These are phyloP conservation scores for Morpho deidamia DNA, from an alignment of 2,888 invertebrate genomes.

Conservation along the genomic window DNA sequence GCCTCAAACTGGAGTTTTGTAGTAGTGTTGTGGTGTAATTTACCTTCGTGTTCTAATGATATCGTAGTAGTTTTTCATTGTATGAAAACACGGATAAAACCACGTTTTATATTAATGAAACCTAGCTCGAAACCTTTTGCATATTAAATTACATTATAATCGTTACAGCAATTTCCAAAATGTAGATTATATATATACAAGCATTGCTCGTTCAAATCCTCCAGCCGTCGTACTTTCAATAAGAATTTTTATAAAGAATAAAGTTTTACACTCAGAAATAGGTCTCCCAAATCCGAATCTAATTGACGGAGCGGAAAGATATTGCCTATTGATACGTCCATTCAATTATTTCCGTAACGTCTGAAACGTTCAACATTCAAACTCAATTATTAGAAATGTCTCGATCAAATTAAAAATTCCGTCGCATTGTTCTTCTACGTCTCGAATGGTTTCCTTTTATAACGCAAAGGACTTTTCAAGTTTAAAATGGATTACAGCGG, in stretches of 20 bases:
- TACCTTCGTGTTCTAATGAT: too few relatives aligned
- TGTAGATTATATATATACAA: too few relatives aligned
- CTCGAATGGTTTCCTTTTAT: conserved; percentile 8
- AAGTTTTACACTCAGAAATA: neutral
- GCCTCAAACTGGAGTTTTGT: too few relatives aligned
- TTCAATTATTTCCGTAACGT: conserved; percentile 4
- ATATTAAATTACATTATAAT: too few relatives aligned
- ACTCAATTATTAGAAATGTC: conserved; percentile 15
- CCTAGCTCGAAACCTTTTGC: too few relatives aligned
- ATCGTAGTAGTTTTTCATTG: too few relatives aligned
- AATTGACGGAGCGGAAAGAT: conserved; percentile 4
- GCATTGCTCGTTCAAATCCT: too few relatives aligned
- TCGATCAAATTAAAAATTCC: conserved; percentile 15
- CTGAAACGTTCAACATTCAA: conserved; percentile 5
- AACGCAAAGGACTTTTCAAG: conserved; percentile 9
- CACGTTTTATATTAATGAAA: too few relatives aligned
- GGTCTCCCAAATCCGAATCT: neutral
- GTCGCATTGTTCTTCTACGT: conserved; percentile 13
- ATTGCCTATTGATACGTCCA: conserved; percentile 1
- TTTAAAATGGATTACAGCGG: conserved; percentile 15
- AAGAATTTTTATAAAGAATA: neutral
- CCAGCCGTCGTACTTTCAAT: too few relatives aligned
- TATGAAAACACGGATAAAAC: too few relatives aligned
- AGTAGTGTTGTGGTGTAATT: too few relatives aligned
- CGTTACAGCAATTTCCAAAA: too few relatives aligned